These are phyloP conservation scores for Taenioides sp. DNA, from an alignment of 2,797 vertebrate species.

Conservation along the genomic window DNA sequence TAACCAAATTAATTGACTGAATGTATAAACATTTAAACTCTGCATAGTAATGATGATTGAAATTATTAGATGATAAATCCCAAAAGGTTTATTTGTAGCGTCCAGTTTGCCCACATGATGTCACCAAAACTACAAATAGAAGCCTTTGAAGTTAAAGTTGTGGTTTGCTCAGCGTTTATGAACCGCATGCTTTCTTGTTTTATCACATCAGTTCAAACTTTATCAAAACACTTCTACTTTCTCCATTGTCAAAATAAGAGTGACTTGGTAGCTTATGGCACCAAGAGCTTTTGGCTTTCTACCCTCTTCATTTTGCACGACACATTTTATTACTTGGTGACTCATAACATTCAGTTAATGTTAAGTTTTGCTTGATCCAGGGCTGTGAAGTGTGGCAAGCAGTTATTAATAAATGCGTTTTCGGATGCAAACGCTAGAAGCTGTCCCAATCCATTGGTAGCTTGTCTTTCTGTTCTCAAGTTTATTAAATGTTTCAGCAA, in stretches of 20 bases:
- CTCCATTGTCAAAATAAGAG: too few species aligned
- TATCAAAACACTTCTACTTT: not conserved
- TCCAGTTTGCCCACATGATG: not conserved
- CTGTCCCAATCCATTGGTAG: not conserved
- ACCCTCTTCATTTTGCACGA: constrained; percentile 5
- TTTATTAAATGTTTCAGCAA: not conserved
- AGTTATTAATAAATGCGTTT: constrained; percentile 16
- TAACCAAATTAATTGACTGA: too few species aligned
- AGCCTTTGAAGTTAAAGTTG: not conserved
- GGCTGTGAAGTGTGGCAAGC: constrained; percentile 15
- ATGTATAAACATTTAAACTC: too few species aligned
- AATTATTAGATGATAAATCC: not conserved
- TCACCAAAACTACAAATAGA: not conserved
- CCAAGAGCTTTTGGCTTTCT: not conserved
- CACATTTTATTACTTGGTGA: constrained; percentile 28
- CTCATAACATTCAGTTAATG: constrained; percentile 33
- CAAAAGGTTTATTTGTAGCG: not conserved
- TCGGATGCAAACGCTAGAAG: not conserved
- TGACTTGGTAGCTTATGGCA: too few species aligned
- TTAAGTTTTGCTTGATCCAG: constrained; percentile 34
- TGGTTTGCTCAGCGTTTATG: not conserved
- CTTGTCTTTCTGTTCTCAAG: not conserved
- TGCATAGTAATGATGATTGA: too few species aligned
- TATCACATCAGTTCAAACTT: not conserved
- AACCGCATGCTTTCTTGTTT: not conserved